Base-by-base conservation (phyloP, 2,797 vertebrate species). In the Argya squamiceps region DNA sequence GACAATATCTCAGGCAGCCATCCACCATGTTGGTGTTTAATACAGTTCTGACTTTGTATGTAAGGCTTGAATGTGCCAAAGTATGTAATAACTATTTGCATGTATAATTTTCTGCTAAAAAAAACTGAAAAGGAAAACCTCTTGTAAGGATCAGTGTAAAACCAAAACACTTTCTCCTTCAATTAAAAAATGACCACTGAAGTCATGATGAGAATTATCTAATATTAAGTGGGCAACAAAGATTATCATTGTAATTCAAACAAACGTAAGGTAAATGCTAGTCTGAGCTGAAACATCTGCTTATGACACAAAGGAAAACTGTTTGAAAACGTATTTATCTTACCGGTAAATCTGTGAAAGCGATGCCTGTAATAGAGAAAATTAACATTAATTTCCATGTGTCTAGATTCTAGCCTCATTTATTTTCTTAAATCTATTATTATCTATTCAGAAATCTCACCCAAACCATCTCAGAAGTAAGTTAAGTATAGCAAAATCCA, bases 291-390 rank as follows among this genome's bases (percentile, higher is more conserved):
- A 82, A 87, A 53, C 29, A 88, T 24, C 41, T 70, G 27, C 41
- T 68, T 70, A 68, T 52, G 67, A 76, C 3, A 86, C 5, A 46
- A 41, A 90, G 11, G 12, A 90, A 91, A 95, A 64, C 52, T 60
- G 34, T 70, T 47, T 55, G 55, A 87, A 95, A 93, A 94, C 50
- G 77, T 46, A 89, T 84, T 89, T 86, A 41, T 97, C 98, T 98
- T 98, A 98, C 98, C 98, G 98, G 98, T 95, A 98, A 95, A 84
- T 98, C 98, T 70, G 98, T 98, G 97, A 98, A 98, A 94, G 98
- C 98, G 84, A 98, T 98, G 97, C 98, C 98, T 98, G 96, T 30
- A 97, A 97, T 19, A 49, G 30, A 97, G 37, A 97, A 91, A 97
- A 91, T 84, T 39, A 75, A 73, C 52, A 91, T 91, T 88, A 93